Evolutionary conservation across 2,113 vertebrate species (phyloP), one percentile per base, ranked within the genome.

Genomic region (Ageneiosus marmoratus): DNA sequence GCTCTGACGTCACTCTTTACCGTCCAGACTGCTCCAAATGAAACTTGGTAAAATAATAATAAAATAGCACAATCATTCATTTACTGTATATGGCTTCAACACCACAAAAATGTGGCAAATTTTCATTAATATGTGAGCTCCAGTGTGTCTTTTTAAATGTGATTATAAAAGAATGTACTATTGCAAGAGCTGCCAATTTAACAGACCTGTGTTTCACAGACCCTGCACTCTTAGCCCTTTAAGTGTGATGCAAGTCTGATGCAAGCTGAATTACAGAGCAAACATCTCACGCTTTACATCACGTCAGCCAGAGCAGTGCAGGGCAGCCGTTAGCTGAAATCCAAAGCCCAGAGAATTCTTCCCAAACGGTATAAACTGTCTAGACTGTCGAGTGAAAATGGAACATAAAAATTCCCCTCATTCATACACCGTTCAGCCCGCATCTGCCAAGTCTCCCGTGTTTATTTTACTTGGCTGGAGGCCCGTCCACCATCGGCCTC

Each of bases 381-480:
- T 90, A 89, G 92, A 91, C 92, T 91, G 91, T 92, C 88, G 90
- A 91, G 86, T 84, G 88, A 90, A 91, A 93, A 91, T 81, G 85
- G 90, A 91, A 91, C 89, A 92, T 89, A 91, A 92, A 92, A 92
- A 90, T 81, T 84, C 89, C 87, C 89, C 46, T 82, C 76, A 88
- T 92, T 89, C 88, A 85, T 81, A 87, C 88, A 92, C 88, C 62
- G 78, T 80, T 89, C 87, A 60, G 82, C 88, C 87, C 86, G 44
- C 34, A 62, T 84, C 92, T 90, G 92, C 92, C 92, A 94, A 93
- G 89, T 90, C 82, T 83, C 88, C 87, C 87, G 87, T 94, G 93
- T 94, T 94, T 93, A 92, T 94, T 94, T 94, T 82, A 91, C 88
- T 93, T 94, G 92, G 93, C 90, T 88, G 74, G 75, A 86, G 82